These are phyloP conservation scores for Cheilosia scutellata DNA, from an alignment of 2,888 invertebrate genomes.

Conservation along the genomic window DNA sequence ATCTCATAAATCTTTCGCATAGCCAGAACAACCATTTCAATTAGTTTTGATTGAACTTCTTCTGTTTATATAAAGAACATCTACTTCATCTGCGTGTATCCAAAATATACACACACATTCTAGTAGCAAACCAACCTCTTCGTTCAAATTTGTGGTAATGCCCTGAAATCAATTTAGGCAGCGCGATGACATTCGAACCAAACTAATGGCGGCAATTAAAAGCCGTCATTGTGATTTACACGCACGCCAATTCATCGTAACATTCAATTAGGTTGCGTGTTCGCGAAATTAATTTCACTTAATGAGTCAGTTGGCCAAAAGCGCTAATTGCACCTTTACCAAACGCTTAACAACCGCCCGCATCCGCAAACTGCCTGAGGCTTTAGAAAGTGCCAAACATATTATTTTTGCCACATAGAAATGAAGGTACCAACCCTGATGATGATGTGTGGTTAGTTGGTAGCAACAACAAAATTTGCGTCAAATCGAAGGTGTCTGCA, in stretches of 20 bases:
- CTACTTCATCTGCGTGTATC: too few species aligned
- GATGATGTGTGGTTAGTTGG: slow-evolving; percentile 15
- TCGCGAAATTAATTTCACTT: slow-evolving; percentile 67
- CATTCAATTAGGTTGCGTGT: slow-evolving; percentile 61
- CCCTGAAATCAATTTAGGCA: slow-evolving; percentile 64
- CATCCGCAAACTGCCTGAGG: neutral
- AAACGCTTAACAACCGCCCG: slow-evolving; percentile 4
- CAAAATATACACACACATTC: too few species aligned
- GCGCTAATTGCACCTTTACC: slow-evolving; percentile 50
- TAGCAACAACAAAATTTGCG: slow-evolving; percentile 25
- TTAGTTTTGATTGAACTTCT: too few species aligned
- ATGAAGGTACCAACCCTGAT: neutral
- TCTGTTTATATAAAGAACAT: too few species aligned
- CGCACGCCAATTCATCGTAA: slow-evolving; percentile 53
- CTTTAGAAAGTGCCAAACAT: neutral
- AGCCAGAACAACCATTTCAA: too few species aligned
- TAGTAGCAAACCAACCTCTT: neutral
- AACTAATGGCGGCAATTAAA: slow-evolving; percentile 69
- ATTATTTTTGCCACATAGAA: neutral
- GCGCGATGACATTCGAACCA: slow-evolving; percentile 60
- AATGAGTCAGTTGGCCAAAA: slow-evolving; percentile 67
- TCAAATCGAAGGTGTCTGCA: slow-evolving; percentile 51
- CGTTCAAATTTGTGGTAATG: slow-evolving; percentile 51
- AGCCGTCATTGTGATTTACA: slow-evolving; percentile 68
- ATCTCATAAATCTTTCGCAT: too few species aligned